A percentile compares a stretch with the other conserved stretches of the same genome.
Conservation (phyloP, 2,113 vertebrate genomes). For the Colius striatus region DNA sequence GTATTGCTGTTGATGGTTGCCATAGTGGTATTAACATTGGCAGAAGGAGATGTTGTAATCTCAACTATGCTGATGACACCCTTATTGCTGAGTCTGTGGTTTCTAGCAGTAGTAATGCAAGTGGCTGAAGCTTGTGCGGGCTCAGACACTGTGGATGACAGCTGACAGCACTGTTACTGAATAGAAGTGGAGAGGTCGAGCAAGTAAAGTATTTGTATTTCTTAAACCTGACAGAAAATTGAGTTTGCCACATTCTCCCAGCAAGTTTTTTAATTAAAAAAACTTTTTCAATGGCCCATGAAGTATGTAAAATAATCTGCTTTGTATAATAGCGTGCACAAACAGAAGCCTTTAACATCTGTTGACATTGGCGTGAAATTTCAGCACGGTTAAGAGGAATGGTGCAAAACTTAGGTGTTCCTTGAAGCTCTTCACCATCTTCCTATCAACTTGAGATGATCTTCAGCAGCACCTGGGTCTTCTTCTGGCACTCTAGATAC, state of each 20-base stretch:
- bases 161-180: slow-evolving; percentile 52
- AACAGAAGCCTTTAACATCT: background rate
- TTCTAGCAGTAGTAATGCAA: slow-evolving; percentile 53
- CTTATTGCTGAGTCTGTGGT: slow-evolving; percentile 77
- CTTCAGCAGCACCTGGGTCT: background rate
- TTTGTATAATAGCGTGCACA: background rate
- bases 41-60: slow-evolving; percentile 84
- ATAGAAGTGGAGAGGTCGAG: slow-evolving; percentile 38
- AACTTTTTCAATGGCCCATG: background rate
- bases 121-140: slow-evolving; percentile 29
- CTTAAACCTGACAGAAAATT: background rate
- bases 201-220: background rate
- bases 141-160: slow-evolving; percentile 64
- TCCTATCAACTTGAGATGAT: background rate
- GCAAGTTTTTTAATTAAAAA: background rate
- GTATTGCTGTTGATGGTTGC: slow-evolving; percentile 81
- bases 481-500: background rate
- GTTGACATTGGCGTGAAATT: background rate
- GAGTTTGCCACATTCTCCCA: background rate
- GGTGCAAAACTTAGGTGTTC: background rate
- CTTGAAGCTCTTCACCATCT: background rate
- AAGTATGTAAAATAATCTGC: background rate
- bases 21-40: slow-evolving; percentile 82
- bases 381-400: background rate
- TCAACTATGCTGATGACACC: slow-evolving; percentile 72